These are phyloP conservation scores for Esox masquinongy DNA, from an alignment of 2,797 vertebrate genomes.

Conservation along the genomic window DNA sequence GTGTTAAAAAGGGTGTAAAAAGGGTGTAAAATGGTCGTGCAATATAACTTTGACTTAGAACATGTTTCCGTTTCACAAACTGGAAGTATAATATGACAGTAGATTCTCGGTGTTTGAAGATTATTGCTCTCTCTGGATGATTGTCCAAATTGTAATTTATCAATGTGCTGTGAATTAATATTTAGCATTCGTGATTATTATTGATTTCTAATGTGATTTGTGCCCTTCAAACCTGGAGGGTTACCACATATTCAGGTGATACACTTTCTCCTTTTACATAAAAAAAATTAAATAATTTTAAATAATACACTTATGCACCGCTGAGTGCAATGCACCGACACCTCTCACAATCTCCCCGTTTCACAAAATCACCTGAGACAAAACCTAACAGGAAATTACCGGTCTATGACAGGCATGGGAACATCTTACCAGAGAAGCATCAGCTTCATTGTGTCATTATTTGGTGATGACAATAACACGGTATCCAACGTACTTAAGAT, in stretches of 20 bases:
- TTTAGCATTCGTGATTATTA: constrained; percentile 1
- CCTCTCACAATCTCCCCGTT: neutral
- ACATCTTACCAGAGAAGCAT: neutral
- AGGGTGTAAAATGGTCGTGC: neutral
- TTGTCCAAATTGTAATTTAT: neutral
- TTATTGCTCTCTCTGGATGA: neutral
- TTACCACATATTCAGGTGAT: neutral
- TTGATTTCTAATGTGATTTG: neutral
- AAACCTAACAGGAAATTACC: neutral
- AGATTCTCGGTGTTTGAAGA: neutral
- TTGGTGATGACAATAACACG: neutral
- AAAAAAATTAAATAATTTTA: no score
- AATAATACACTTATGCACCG: no score
- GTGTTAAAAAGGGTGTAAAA: neutral
- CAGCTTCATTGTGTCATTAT: constrained; percentile 30
- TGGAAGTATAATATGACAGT: neutral
- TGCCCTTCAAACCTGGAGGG: no score
- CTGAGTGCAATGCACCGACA: neutral
- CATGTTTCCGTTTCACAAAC: constrained; percentile 15
- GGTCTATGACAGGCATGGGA: constrained; percentile 40
- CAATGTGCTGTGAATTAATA: constrained; percentile 16
- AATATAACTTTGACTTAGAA: neutral
- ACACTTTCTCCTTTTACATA: no score
- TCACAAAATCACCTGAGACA: constrained; percentile 24
- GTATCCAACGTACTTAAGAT: neutral